Evolutionary conservation across 2,888 invertebrate species (phyloP).

Genomic region (Pollenia labialis): DNA sequence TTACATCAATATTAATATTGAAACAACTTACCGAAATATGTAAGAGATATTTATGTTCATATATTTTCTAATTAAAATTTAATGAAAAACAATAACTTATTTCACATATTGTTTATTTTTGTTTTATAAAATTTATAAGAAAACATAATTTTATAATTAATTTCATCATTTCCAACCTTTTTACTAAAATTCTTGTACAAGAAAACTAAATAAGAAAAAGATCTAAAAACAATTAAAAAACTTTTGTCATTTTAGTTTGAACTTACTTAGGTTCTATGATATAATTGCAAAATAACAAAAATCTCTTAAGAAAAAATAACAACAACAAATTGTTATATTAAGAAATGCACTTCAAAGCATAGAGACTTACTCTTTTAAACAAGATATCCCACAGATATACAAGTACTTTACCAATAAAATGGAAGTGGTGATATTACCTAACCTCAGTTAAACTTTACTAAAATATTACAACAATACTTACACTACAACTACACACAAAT

Average conservation of each 20-base stretch:
- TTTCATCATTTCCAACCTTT: slow-evolving; percentile 26
- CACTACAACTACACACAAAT: slow-evolving; percentile 16
- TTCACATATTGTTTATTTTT: not conserved
- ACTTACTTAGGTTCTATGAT: slow-evolving; percentile 48
- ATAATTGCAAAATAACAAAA: slow-evolving; percentile 61
- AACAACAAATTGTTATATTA: slow-evolving; percentile 8
- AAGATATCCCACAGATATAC: slow-evolving; percentile 2
- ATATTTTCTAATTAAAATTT: not conserved
- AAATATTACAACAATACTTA: slow-evolving; percentile 39
- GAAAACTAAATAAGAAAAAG: not conserved
- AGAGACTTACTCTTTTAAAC: slow-evolving; percentile 21
- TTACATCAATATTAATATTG: no score
- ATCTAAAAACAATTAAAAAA: slow-evolving; percentile 63
- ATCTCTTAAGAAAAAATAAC: slow-evolving; percentile 26
- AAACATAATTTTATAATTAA: slow-evolving; percentile 24
- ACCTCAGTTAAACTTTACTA: slow-evolving; percentile 58
- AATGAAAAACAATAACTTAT: not conserved
- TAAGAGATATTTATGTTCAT: not conserved
- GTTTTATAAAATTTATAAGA: slow-evolving; percentile 12
- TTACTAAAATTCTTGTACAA: slow-evolving; percentile 20
- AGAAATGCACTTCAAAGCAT: slow-evolving; percentile 24
- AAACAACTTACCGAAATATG: no score
- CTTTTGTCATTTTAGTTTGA: slow-evolving; percentile 54
- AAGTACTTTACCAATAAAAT: slow-evolving; percentile 47
- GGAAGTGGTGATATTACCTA: slow-evolving; percentile 35